phyloP scores from a whole-genome alignment of 2,797 vertebrate species.

The Synanceia verrucosa region DNA sequence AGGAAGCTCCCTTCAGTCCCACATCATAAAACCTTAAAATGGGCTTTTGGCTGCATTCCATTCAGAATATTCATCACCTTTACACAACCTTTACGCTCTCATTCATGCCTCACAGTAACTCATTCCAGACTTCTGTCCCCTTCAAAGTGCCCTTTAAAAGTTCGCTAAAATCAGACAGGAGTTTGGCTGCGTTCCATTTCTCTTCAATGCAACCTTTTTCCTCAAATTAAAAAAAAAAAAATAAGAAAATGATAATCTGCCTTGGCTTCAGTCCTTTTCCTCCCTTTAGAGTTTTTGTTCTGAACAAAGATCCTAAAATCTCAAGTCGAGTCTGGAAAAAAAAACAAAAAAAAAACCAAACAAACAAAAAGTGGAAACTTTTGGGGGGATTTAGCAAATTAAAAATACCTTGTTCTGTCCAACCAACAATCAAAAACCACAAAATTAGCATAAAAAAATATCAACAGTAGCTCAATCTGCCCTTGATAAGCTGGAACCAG shows the following conservation, averaged over 20 bases:
- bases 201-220: neutral
- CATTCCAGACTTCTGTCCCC: slow-evolving; percentile 31
- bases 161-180: neutral
- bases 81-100: neutral
- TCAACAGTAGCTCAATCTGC: neutral
- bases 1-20: slow-evolving; percentile 33
- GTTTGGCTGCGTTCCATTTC: neutral
- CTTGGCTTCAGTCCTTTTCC: neutral
- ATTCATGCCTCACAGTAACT: slow-evolving; percentile 8
- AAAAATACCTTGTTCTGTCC: neutral
- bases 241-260: neutral
- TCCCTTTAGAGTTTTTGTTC: neutral
- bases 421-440: neutral
- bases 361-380: too few species aligned
- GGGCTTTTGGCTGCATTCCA: slow-evolving; percentile 42
- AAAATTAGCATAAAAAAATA: neutral
- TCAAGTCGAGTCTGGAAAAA: neutral
- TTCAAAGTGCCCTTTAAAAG: slow-evolving; percentile 15
- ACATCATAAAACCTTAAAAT: slow-evolving; percentile 16
- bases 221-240: neutral
- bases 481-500: neutral
- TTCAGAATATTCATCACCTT: slow-evolving; percentile 31
- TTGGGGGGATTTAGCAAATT: neutral
- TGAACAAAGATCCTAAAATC: neutral
- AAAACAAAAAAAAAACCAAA: too few species aligned